Base-by-base conservation (phyloP, 2,888 invertebrate species). In the Drosophila crucigera region DNA sequence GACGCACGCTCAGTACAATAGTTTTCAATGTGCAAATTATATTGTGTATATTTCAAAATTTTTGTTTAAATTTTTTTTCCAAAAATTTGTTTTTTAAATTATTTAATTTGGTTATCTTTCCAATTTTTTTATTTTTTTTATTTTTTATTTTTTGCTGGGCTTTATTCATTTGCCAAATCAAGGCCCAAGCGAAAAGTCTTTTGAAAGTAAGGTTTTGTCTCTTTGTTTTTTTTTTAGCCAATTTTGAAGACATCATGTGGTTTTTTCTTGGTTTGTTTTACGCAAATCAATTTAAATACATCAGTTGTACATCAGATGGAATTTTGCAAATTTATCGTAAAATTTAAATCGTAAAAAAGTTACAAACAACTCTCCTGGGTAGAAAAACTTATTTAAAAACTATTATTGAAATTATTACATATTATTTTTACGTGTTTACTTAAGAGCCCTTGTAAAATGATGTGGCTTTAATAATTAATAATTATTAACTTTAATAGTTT, bases 221-320 rank as follows among this genome's bases (percentile, higher is more conserved):
- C 5, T 30, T 5, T 30, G 5, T 30, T 60, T 68, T 72, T 63
- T 65, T 53, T 63, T 70, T 73, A 91, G 79, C 88, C 90, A 85
- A 91, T 87, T 85, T 89, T 91, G 85, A 91, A 91, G 91, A 85
- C 85, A 85, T 89, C 90, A 84, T 79, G 85, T 85, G 90, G 88
- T 91, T 86, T 68, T 55, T 22, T 53, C 37, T 10, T 37, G 7
- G 41, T 33, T 22, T 54, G 54, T 35, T 54, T 37, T 4, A 80
- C 66, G 76, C 86, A 83, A 90, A 71, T 68, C 83, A 83, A 76
- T 69, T 69, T 68, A 82, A 47, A 47, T 16, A 47, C 47, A 16
- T 47, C 58, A 55, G 22, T 62, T 58, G 56, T 43, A 82, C 68
- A 84, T 84, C 87, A 89, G 73, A 82, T 76, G 69, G 80, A 71